Base-by-base conservation (phyloP, 2,888 invertebrate species). In the Dione vanillae region DNA sequence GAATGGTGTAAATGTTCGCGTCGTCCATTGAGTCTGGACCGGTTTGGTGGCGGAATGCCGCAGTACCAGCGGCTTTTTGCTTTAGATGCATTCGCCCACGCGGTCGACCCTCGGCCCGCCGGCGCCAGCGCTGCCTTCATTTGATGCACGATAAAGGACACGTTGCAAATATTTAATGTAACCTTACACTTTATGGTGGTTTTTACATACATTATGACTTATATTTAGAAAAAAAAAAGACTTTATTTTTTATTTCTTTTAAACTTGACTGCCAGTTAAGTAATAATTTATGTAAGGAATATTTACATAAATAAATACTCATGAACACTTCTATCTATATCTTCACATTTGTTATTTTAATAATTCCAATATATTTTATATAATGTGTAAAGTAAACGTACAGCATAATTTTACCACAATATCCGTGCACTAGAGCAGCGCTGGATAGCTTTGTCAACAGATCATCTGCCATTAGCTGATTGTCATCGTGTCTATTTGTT, bases 21-120 rank as follows among this genome's bases (percentile, higher is more conserved):
- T 88, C 89, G 91, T 85, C 86, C 88, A 92, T 91, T 92, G 90
- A 91, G 86, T 76, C 72, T 71, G 79, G 86, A 92, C 92, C 91
- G 92, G 92, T 92, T 91, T 80, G 80, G 82, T 78, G 80, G 80
- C 82, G 91, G 91, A 92, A 91, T 91, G 91, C 89, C 85, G 86
- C 83, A 78, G 80, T 79, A 80, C 83, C 80, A 83, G 82, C 88
- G 87, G 88, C 87, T 89, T 90, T 90, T 90, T 90, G 90, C 88
- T 84, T 85, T 72, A 74, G 85, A 79, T 85, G 85, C 87, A 85
- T 82, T 84, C 76, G 82, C 89, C 90, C 88, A 89, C 89, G 88
- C 90, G 88, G 83, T 76, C 84, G 80, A 78, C 75, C 74, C 75
- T 71, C 78, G 78, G 78, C 78, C 76, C 78, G 78, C 80, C 83